Base-by-base conservation (phyloP, 2,113 vertebrate genomes). In the Stegostoma tigrinum region DNA sequence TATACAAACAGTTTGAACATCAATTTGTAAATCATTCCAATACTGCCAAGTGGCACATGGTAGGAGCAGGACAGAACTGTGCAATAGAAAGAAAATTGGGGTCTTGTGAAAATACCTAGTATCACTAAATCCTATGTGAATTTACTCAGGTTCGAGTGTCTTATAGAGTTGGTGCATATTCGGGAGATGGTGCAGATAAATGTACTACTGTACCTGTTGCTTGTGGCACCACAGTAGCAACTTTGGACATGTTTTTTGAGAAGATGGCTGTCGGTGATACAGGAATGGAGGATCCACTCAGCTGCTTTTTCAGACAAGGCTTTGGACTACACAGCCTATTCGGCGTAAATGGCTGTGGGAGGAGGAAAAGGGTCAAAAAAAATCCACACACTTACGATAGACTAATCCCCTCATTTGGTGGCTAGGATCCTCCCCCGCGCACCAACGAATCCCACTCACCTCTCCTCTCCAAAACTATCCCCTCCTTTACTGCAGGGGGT, bases 211-310 rank as follows among this genome's bases (percentile, higher is more conserved):
- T 95, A 95, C 94, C 94, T 95, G 67, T 19, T 48, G 94, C 2
- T 0, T 45, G 68, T 30, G 66, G 67, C 52, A 10, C 45, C 5
- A 23, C 93, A 2, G 67, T 70, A 34, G 89, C 1, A 93, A 23
- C 89, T 95, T 95, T 75, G 34, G 94, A 72, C 67, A 95, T 70
- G 38, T 27, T 45, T 95, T 68, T 72, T n/a, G 45, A 34, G 45
- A 72, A 52, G 4, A 52, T 3, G 38, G 94, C 42, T 34, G 42
- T 61, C n/a, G 80, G n/a, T 7, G 94, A 95, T 19, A 14, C 67
- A 4, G 94, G 45, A 48, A 95, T 95, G 68, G 21, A 70, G 23
- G 94, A 72, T 52, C 94, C 94, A 34, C 94, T 95, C 94, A 95
- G 42, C 42, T 95, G 94, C 14, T 75, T 95, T 38, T 72, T 95